These are phyloP conservation scores for Oreotrochilus melanogaster DNA, from an alignment of 2,113 vertebrate species.

Conservation along the genomic window DNA sequence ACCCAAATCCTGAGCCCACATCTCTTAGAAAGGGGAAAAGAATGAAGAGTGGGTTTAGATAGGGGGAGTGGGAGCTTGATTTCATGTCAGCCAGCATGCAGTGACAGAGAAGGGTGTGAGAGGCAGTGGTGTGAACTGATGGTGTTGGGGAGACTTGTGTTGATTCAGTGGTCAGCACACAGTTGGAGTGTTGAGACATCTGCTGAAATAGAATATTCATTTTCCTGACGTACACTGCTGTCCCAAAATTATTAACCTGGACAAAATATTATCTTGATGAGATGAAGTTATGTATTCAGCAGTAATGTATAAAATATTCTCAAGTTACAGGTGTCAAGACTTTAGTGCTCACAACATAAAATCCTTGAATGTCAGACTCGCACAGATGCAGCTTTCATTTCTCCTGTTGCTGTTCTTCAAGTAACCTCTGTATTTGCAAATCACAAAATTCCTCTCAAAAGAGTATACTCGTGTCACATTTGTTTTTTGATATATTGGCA, in stretches of 20 bases:
- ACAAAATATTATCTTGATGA: neutral
- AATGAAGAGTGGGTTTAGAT: neutral
- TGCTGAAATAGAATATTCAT: neutral
- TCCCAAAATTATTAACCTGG: neutral
- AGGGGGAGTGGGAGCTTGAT: neutral
- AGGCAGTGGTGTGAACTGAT: no score
- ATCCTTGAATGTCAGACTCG: neutral
- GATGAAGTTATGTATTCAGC: neutral
- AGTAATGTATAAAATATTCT: neutral
- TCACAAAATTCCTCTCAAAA: neutral
- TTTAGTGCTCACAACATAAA: neutral
- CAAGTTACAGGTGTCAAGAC: neutral
- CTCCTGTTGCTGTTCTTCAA: neutral
- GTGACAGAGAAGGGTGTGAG: neutral
- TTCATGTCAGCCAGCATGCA: neutral
- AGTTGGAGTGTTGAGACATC: neutral
- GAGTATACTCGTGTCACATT: neutral
- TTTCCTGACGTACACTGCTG: neutral
- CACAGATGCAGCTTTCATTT: neutral
- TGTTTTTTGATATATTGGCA: neutral
- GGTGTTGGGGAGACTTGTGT: no score
- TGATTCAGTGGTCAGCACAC: no score
- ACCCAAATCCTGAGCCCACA: neutral
- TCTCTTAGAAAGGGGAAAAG: neutral
- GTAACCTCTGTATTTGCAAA: no score